phyloP scores from a whole-genome alignment of 1,140 invertebrate genomes.

The Procambarus clarkii region DNA sequence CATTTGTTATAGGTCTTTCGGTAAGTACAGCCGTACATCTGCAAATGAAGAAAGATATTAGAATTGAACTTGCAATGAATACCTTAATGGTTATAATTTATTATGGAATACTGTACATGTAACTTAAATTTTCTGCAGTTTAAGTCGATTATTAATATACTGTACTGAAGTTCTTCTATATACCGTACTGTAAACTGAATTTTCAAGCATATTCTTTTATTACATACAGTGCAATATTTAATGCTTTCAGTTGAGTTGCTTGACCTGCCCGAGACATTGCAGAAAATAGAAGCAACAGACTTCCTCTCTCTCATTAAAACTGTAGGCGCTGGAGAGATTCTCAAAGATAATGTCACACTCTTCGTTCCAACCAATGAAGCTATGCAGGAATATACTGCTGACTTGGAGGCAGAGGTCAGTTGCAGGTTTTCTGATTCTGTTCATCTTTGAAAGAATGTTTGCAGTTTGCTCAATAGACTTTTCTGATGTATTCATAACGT shows the following conservation, averaged over 20 bases:
- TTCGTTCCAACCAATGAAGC: conserved; percentile 80
- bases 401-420: conserved; percentile 68
- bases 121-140: too few species aligned
- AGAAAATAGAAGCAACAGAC: conserved; percentile 78
- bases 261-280: conserved; percentile 76
- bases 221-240: not conserved
- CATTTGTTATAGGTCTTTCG: too few species aligned
- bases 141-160: too few species aligned
- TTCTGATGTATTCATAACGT: not conserved
- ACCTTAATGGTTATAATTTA: too few species aligned
- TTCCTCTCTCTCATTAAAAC: conserved; percentile 78
- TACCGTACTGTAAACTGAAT: too few species aligned
- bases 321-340: conserved; percentile 76
- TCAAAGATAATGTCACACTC: conserved; percentile 78
- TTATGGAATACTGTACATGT: too few species aligned
- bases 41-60: too few species aligned
- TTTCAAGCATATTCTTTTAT: too few species aligned
- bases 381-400: conserved; percentile 76
- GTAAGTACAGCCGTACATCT: too few species aligned
- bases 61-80: too few species aligned
- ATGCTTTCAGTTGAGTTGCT: conserved; percentile 67
- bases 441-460: too few species aligned
- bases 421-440: not conserved
- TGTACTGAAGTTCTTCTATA: too few species aligned
- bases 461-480: not conserved